Conservation (phyloP, 1,140 invertebrate species). For the Dufourea novaeangliae region DNA sequence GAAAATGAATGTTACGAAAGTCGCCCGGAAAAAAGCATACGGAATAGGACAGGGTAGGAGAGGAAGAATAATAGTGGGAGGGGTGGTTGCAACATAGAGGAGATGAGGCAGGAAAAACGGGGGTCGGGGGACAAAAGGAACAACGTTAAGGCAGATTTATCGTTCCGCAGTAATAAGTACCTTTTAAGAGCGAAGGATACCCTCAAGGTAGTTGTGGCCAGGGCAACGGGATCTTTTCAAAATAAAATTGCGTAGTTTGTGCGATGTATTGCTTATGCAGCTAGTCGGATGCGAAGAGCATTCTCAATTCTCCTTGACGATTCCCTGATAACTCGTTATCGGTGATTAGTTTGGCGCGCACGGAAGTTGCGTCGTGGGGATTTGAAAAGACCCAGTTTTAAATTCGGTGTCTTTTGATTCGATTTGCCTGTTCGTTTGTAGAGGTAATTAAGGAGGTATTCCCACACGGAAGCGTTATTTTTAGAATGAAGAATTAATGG, state of each 20-base stretch:
- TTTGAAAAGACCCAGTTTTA: too few species aligned
- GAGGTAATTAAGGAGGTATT: too few species aligned
- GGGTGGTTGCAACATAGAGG: background rate
- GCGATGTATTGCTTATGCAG: conserved; percentile 32
- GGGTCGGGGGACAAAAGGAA: background rate
- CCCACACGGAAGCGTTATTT: too few species aligned
- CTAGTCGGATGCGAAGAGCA: conserved; percentile 10
- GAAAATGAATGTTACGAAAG: too few species aligned
- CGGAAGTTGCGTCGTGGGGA: too few species aligned
- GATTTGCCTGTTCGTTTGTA: too few species aligned
- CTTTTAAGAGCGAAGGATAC: conserved; percentile 54
- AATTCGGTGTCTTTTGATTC: too few species aligned
- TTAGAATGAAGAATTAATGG: too few species aligned
- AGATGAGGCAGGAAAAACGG: background rate
- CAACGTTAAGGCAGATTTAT: conserved; percentile 55
- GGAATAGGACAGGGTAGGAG: background rate
- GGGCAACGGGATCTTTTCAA: conserved; percentile 25
- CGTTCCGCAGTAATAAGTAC: conserved; percentile 53
- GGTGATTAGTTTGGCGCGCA: too few species aligned
- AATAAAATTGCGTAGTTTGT: conserved; percentile 50
- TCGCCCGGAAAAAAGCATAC: background rate
- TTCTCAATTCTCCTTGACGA: too few species aligned
- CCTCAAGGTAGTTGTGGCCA: conserved; percentile 48
- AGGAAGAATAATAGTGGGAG: conserved; percentile 19
- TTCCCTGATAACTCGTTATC: too few species aligned